phyloP scores from a whole-genome alignment of 1,140 invertebrate species.

The Zaprionus capensis region DNA sequence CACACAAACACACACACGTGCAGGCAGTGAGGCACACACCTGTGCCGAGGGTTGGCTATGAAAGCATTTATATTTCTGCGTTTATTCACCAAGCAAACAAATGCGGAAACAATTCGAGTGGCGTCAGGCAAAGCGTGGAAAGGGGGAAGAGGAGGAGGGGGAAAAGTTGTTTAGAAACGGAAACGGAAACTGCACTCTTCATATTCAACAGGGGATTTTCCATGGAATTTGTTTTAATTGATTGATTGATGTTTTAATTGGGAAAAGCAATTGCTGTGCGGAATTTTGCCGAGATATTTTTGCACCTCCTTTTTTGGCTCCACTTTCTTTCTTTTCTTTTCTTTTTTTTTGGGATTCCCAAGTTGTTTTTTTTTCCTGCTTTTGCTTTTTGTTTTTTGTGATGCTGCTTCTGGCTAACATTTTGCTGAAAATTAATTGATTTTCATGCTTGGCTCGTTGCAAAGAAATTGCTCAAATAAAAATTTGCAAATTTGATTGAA shows the following conservation, averaged over 20 bases:
- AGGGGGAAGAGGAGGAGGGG: slow-evolving; percentile 11
- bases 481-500: slow-evolving; percentile 82
- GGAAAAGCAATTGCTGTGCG: slow-evolving; percentile 68
- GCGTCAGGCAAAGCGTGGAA: not conserved
- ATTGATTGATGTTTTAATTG: slow-evolving; percentile 83
- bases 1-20: slow-evolving; percentile 5
- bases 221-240: slow-evolving; percentile 81
- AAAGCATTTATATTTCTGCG: slow-evolving; percentile 70
- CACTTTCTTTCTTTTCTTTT: not conserved
- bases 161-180: slow-evolving; percentile 70
- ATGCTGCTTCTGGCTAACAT: slow-evolving; percentile 61
- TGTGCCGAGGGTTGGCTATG: slow-evolving; percentile 39
- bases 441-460: slow-evolving; percentile 76
- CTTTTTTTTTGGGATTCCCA: slow-evolving; percentile 21
- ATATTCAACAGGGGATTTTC: slow-evolving; percentile 72
- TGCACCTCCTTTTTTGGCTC: slow-evolving; percentile 19
- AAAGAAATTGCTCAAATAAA: slow-evolving; percentile 82
- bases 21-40: not conserved
- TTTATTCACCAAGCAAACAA: slow-evolving; percentile 66
- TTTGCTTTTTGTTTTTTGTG: slow-evolving; percentile 10
- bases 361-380: slow-evolving; percentile 10
- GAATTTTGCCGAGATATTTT: slow-evolving; percentile 45
- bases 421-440: slow-evolving; percentile 81
- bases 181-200: slow-evolving; percentile 53
- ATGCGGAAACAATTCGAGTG: slow-evolving; percentile 49